These are phyloP conservation scores for Suricata suricatta DNA, from an alignment of 2,113 vertebrate species.

Conservation along the genomic window DNA sequence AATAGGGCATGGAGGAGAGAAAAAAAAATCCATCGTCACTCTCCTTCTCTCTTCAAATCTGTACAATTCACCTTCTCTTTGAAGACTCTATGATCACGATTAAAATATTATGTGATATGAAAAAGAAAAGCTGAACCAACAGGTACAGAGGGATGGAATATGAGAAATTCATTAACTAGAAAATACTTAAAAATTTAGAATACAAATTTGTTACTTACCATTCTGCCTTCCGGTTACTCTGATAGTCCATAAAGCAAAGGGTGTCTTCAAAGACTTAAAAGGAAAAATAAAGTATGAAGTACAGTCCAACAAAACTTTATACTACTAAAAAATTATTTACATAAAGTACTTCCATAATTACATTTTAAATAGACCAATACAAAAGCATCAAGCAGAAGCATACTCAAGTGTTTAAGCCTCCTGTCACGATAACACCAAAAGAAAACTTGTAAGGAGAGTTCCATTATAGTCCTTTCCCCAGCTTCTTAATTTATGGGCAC, in stretches of 20 bases:
- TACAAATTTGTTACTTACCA: background rate
- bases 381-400: background rate
- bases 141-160: background rate
- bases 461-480: background rate
- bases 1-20: background rate
- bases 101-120: background rate
- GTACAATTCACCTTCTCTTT: background rate
- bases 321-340: background rate
- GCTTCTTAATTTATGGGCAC: background rate
- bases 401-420: background rate
- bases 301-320: background rate
- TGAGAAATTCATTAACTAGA: background rate
- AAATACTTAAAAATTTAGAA: background rate
- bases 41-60: background rate
- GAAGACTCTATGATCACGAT: background rate
- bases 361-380: background rate
- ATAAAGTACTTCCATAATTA: background rate
- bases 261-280: background rate
- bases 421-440: fast-evolving
- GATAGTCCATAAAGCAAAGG: background rate
- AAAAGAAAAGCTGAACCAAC: background rate
- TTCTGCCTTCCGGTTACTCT: background rate
- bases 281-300: background rate
- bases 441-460: background rate
- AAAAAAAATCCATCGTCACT: background rate